phyloP scores from a whole-genome alignment of 2,797 vertebrate genomes.

The Schizopygopsis malacanthus region DNA sequence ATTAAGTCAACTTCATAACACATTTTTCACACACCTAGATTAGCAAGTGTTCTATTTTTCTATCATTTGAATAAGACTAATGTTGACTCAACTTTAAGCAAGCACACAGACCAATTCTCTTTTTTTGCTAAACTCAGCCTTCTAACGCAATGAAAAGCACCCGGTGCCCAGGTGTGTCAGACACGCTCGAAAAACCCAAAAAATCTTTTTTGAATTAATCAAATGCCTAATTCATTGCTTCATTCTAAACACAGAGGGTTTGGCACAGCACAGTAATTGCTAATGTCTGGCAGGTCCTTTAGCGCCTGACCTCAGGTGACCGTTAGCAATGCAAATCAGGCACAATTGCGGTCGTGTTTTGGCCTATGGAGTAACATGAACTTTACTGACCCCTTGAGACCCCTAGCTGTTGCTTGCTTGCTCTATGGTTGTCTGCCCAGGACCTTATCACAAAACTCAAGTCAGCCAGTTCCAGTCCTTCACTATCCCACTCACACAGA shows the following conservation, averaged over 20 bases:
- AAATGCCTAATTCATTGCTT: not conserved
- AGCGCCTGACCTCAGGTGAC: not conserved
- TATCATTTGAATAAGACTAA: not conserved
- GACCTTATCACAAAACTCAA: conserved; percentile 21
- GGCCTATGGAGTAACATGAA: not conserved
- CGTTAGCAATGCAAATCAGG: not conserved
- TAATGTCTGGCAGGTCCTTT: not conserved
- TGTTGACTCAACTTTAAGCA: not conserved
- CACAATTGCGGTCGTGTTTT: not conserved
- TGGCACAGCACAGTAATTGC: not conserved
- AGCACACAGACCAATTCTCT: not conserved
- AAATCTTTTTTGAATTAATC: not conserved
- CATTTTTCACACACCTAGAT: not conserved
- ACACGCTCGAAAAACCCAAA: not conserved
- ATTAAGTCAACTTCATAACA: conserved; percentile 5
- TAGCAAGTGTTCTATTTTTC: not conserved
- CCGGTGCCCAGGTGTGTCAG: not conserved
- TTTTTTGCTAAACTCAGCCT: conserved; percentile 16
- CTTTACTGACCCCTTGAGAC: conserved; percentile 3
- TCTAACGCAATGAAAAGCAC: conserved; percentile 14
- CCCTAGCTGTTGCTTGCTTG: not conserved
- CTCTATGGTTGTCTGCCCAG: not conserved
- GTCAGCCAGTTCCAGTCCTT: conserved; percentile 45
- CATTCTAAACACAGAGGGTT: not conserved
- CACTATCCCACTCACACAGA: conserved; percentile 69